phyloP scores from a whole-genome alignment of 2,888 invertebrate species.

The Gastrophysa polygoni region DNA sequence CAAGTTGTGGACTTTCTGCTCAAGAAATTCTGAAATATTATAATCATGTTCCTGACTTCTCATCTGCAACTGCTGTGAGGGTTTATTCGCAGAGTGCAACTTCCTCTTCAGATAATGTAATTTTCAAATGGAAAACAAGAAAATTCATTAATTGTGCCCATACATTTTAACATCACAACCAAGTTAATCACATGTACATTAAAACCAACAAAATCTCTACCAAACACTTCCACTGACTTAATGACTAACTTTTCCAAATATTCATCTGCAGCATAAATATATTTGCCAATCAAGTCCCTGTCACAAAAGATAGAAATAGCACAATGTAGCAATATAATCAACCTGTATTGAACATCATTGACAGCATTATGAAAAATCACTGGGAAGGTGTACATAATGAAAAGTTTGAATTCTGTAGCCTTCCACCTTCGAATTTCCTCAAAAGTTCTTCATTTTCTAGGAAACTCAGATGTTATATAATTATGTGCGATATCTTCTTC shows the following conservation, averaged over 20 bases:
- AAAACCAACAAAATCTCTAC: slow-evolving; percentile 10
- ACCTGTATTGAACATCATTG: slow-evolving; percentile 10
- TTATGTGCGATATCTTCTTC: neutral
- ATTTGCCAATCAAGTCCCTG: slow-evolving; percentile 11
- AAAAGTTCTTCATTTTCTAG: slow-evolving; percentile 16
- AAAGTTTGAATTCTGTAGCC: slow-evolving; percentile 22
- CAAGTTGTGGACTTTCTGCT: too few species aligned
- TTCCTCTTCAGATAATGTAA: slow-evolving; percentile 13
- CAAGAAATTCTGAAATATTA: neutral
- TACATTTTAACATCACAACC: slow-evolving; percentile 15
- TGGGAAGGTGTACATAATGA: slow-evolving; percentile 16
- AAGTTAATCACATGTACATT: slow-evolving; percentile 12
- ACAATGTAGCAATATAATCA: slow-evolving; percentile 19
- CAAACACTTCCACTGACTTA: slow-evolving; percentile 6
- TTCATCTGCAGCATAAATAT: slow-evolving; percentile 13
- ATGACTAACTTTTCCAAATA: slow-evolving; percentile 11
- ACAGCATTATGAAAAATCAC: slow-evolving; percentile 9
- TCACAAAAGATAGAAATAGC: slow-evolving; percentile 18
- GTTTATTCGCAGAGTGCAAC: too few species aligned
- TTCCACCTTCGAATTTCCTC: slow-evolving; percentile 21
- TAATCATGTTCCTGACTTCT: neutral
- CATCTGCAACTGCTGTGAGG: neutral
- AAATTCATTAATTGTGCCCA: slow-evolving; percentile 14
- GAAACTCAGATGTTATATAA: slow-evolving; percentile 13
- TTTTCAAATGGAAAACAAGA: slow-evolving; percentile 22